A percentile compares a stretch with the other conserved stretches of the same genome.
These are phyloP conservation scores for Drosophila kepulauana DNA, from an alignment of 1,140 invertebrate species.

Conservation along the genomic window DNA sequence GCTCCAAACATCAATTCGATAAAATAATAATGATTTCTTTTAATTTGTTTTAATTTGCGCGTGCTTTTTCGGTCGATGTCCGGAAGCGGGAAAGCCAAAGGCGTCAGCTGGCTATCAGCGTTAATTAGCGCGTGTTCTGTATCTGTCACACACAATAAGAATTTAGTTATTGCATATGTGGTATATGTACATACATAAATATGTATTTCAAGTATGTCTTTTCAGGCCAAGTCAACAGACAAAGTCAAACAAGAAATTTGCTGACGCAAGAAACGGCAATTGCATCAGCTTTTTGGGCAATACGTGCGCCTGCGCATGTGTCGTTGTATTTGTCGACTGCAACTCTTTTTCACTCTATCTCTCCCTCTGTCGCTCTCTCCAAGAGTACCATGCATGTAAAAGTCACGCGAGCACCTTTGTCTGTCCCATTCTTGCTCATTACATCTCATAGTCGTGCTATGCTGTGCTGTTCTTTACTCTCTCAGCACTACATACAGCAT, in stretches of 20 bases:
- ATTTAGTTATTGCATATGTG: neutral
- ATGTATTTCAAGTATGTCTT: slow-evolving; percentile 6
- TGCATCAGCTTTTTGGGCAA: slow-evolving; percentile 70
- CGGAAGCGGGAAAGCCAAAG: slow-evolving; percentile 18
- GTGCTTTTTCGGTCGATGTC: slow-evolving; percentile 15
- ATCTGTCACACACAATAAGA: slow-evolving; percentile 17
- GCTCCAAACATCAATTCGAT: slow-evolving; percentile 68
- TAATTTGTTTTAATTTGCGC: slow-evolving; percentile 62
- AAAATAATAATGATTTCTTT: slow-evolving; percentile 70
- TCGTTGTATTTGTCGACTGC: slow-evolving; percentile 22
- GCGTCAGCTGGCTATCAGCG: slow-evolving; percentile 16
- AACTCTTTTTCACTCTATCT: neutral
- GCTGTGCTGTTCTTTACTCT: slow-evolving; percentile 13
- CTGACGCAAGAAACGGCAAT: slow-evolving; percentile 69
- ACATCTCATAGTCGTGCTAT: slow-evolving; percentile 29
- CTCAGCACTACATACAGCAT: slow-evolving; percentile 9
- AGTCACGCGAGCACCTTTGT: neutral
- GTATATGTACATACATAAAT: slow-evolving; percentile 3
- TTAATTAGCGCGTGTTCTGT: slow-evolving; percentile 48
- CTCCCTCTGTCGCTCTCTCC: neutral
- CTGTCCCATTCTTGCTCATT: neutral
- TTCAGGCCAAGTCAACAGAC: neutral
- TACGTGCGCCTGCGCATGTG: slow-evolving; percentile 58
- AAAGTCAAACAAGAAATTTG: slow-evolving; percentile 25
- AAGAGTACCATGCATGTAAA: neutral